Evolutionary conservation across 2,113 vertebrate genomes (phyloP), one percentile per base, ranked within the genome.

Genomic region (Syrrhaptes paradoxus): DNA sequence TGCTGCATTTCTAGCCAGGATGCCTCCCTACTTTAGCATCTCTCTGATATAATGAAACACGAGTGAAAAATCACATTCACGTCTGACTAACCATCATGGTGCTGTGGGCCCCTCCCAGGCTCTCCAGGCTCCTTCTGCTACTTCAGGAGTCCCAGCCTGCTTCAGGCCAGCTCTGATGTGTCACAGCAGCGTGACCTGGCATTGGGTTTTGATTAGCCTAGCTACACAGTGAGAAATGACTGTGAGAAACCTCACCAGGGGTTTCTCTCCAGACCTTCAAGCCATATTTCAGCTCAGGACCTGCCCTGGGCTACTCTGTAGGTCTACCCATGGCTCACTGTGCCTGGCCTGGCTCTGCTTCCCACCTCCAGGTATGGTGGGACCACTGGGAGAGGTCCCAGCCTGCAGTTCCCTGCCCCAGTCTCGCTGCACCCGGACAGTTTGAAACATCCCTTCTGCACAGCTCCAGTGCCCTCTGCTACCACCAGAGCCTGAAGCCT

Each of bases 181-280:
- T 7, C 72, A 58, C 28, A 55, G 67, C 38, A 84, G 45, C 8
- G 0, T 4, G 16, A 63, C 13, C 17, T 52, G 15, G 17, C 48
- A 34, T 4, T 0, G 0, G 41, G 36, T 32, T 81, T 80, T 28
- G 18, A 12, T 29, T 18, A 91, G 10, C 5, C n/a, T 34, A 28
- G n/a, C 16, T 32, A 49, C 24, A 17, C 15, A 19, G 22, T 1
- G 1, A 55, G 54, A 59, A 76, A 43, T 0, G 3, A 14, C 15
- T 9, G 10, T 3, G 21, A 68, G 31, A 77, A 89, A 16, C 17
- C 17, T 49, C 59, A 24, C 7, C 7, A 24, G 31, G 6, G 17
- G 10, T 22, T 83, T 62, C 70, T 46, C 34, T 49, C 17, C 54
- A 63, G 28, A 26, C 10, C 57, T 78, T 81, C 77, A 46, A 70